Conservation (phyloP, 2,113 vertebrate species). For the Isichthys henryi region DNA sequence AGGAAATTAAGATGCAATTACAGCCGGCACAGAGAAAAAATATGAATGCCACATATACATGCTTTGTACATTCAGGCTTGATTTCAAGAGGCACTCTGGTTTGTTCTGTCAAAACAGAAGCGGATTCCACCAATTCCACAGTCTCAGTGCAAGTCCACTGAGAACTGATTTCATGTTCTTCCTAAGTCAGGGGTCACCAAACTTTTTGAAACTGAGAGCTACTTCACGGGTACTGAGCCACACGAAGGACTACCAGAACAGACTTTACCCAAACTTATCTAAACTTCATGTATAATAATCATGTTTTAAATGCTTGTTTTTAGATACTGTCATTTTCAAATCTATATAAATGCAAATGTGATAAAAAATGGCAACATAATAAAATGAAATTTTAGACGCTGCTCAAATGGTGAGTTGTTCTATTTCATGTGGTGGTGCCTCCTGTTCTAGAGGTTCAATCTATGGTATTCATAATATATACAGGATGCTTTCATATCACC, state of each 20-base stretch:
- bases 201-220: too few species aligned
- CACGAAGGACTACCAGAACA: too few species aligned
- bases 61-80: neutral
- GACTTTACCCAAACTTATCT: too few species aligned
- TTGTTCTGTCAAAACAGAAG: neutral
- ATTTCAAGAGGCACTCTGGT: neutral
- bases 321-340: too few species aligned
- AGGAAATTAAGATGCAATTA: neutral
- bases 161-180: neutral
- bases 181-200: neutral
- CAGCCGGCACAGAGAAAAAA: neutral
- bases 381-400: too few species aligned
- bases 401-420: too few species aligned
- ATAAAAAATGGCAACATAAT: too few species aligned
- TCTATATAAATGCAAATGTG: too few species aligned
- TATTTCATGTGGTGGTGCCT: too few species aligned
- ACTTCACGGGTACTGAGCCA: too few species aligned
- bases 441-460: neutral
- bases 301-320: too few species aligned
- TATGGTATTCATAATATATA: neutral
- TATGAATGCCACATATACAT: neutral
- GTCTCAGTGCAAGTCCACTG: neutral
- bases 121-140: neutral
- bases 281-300: too few species aligned
- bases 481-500: neutral